Percentiles rank a stretch among this genome's conserved stretches.
These are phyloP conservation scores for Erebia ligea DNA, from an alignment of 2,888 invertebrate genomes.

Conservation along the genomic window DNA sequence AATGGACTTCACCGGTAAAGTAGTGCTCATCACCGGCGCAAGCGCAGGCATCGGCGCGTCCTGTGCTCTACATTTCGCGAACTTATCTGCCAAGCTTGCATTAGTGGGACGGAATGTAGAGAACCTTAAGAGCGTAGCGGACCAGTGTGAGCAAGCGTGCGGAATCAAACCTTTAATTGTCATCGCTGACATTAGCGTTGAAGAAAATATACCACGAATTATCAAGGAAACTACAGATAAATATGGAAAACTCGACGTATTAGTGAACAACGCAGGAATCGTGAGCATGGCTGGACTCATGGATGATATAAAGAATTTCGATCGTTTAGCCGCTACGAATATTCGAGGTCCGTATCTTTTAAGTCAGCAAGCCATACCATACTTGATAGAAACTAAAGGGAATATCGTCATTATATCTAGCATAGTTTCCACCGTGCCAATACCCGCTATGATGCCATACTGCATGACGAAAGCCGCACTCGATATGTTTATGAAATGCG, in stretches of 20 bases:
- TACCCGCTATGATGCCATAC: slow-evolving; percentile 59
- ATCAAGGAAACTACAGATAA: slow-evolving; percentile 56
- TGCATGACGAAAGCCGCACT: slow-evolving; percentile 71
- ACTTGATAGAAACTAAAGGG: slow-evolving; percentile 59
- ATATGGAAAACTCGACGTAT: slow-evolving; percentile 59
- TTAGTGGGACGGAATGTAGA: slow-evolving; percentile 63
- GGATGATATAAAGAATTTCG: slow-evolving; percentile 55
- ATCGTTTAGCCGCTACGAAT: slow-evolving; percentile 62
- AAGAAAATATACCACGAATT: slow-evolving; percentile 58
- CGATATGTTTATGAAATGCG: slow-evolving; percentile 68
- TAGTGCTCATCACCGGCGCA: slow-evolving; percentile 69
- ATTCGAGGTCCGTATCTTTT: slow-evolving; percentile 62
- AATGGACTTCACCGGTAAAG: slow-evolving; percentile 68
- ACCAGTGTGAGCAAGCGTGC: slow-evolving; percentile 55
- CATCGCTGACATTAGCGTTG: slow-evolving; percentile 60
- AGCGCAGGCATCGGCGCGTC: slow-evolving; percentile 71
- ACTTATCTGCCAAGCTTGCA: slow-evolving; percentile 56
- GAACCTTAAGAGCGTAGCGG: slow-evolving; percentile 57
- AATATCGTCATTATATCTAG: slow-evolving; percentile 69
- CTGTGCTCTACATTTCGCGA: slow-evolving; percentile 62
- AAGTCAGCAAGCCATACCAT: slow-evolving; percentile 56
- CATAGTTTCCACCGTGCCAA: slow-evolving; percentile 55
- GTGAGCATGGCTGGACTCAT: slow-evolving; percentile 49
- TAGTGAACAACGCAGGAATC: slow-evolving; percentile 69
- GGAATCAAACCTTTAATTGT: slow-evolving; percentile 57